A percentile compares a stretch with the other conserved stretches of the same genome.
Conservation (phyloP, 2,888 invertebrate genomes). For the Blastobasis adustella region DNA sequence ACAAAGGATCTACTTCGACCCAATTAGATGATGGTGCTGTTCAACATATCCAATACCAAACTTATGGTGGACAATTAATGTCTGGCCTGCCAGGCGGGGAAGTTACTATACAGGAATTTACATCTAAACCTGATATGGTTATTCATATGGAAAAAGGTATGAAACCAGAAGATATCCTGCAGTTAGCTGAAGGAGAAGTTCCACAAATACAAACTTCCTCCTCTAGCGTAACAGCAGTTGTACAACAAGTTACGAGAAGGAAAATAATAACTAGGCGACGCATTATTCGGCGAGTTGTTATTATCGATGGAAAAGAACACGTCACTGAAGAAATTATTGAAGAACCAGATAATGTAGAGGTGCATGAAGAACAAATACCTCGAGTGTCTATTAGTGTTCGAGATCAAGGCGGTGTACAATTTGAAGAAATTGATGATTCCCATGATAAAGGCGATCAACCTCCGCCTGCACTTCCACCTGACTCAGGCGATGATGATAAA, state of each 20-base stretch:
- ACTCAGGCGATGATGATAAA: slow-evolving; percentile 16
- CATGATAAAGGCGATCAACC: slow-evolving; percentile 31
- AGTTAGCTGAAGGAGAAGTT: slow-evolving; percentile 51
- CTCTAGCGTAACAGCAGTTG: slow-evolving; percentile 84
- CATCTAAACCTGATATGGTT: slow-evolving; percentile 76
- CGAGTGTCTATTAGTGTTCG: slow-evolving; percentile 80
- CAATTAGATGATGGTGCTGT: slow-evolving; percentile 76
- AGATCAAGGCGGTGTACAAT: slow-evolving; percentile 67
- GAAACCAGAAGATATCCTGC: slow-evolving; percentile 64
- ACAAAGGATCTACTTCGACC: slow-evolving; percentile 75
- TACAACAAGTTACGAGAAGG: slow-evolving; percentile 86
- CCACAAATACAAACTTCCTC: slow-evolving; percentile 76
- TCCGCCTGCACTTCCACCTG: slow-evolving; percentile 25
- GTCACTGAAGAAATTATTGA: slow-evolving; percentile 89
- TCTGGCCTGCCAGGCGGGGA: slow-evolving; percentile 78
- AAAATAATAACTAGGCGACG: slow-evolving; percentile 84
- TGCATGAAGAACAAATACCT: slow-evolving; percentile 82
- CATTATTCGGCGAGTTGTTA: slow-evolving; percentile 83
- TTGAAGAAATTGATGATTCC: slow-evolving; percentile 42
- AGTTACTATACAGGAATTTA: slow-evolving; percentile 78
- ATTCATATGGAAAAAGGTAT: slow-evolving; percentile 73
- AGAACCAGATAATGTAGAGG: slow-evolving; percentile 86
- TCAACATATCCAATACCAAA: slow-evolving; percentile 77
- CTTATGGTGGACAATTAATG: slow-evolving; percentile 77
- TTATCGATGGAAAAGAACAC: slow-evolving; percentile 89